phyloP scores from a whole-genome alignment of 1,140 invertebrate species.

The Hestina assimilis region DNA sequence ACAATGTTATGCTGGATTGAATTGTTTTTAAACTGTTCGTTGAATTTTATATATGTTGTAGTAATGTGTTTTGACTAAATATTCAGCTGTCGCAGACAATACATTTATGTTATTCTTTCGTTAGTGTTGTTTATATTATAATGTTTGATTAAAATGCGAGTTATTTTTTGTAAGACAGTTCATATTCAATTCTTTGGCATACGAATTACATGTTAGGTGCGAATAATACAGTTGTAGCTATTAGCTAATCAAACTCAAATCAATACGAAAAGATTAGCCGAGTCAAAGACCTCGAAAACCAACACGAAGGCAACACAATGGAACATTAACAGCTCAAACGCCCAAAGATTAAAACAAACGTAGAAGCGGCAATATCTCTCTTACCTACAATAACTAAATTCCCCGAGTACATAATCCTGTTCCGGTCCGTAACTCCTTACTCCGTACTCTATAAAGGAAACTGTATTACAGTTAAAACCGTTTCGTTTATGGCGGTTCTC shows the following conservation, averaged over 20 bases:
- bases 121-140: too few species aligned
- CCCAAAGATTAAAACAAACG: conserved; percentile 43
- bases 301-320: conserved; percentile 39
- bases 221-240: neutral
- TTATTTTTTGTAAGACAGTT: too few species aligned
- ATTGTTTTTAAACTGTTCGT: neutral
- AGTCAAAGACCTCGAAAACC: conserved; percentile 14
- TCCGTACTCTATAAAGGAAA: conserved; percentile 28
- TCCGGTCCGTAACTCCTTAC: conserved; percentile 49
- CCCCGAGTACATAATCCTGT: conserved; percentile 34
- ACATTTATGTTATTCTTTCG: too few species aligned
- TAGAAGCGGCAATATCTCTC: conserved; percentile 33
- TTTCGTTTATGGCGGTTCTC: conserved; percentile 63
- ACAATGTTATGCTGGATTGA: neutral
- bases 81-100: too few species aligned
- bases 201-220: too few species aligned
- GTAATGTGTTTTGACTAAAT: too few species aligned
- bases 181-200: too few species aligned
- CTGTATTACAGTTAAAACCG: conserved; percentile 27
- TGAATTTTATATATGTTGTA: too few species aligned
- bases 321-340: conserved; percentile 45
- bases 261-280: conserved; percentile 3
- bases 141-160: too few species aligned
- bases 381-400: conserved; percentile 45
- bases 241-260: conserved; percentile 11